Evolutionary conservation across 2,888 invertebrate species (phyloP), one percentile per base, ranked within the genome.

Genomic region (Heliconius hortense): DNA sequence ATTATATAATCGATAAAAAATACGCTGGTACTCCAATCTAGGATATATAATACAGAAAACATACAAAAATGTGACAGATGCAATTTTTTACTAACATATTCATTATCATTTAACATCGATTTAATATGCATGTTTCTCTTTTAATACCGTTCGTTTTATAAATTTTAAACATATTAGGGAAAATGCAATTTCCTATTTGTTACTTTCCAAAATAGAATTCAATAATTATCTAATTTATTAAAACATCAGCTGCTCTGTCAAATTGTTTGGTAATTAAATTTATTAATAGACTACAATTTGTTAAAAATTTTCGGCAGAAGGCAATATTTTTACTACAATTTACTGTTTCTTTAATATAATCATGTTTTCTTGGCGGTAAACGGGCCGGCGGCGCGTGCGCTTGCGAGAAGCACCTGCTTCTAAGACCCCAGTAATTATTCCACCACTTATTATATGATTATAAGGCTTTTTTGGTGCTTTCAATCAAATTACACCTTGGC

Each of bases 401-500:
- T 79, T 79, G 76, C 53, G 77, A 84, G 78, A 60, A 79, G 76
- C 93, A 93, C 93, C 93, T 94, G 93, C 93, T 86, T 85, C 87
- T 89, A 87, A 89, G 87, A 88, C 93, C 92, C 89, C 86, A 87
- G 88, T 92, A 93, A 94, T 93, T 93, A 93, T 93, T 90, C 92
- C 88, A 89, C 91, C 91, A 91, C 92, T 93, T 92, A 93, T 93
- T 91, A 92, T 91, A 92, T 92, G 91, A 93, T 93, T 92, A 93
- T 92, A 90, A 89, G 88, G 92, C 88, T 93, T 93, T 94, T 94
- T 94, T 93, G 92, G 92, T 92, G 92, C 94, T 93, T 93, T 94
- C 94, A 93, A 93, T 93, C 93, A 93, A 94, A 94, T 94, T 94
- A 93, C 94, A 94, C 94, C 93, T 93, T 93, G 89, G 88, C 84